A percentile compares a stretch with the other conserved stretches of the same genome.
Conservation (phyloP, 1,140 invertebrate species). For the Microplitis demolitor region DNA sequence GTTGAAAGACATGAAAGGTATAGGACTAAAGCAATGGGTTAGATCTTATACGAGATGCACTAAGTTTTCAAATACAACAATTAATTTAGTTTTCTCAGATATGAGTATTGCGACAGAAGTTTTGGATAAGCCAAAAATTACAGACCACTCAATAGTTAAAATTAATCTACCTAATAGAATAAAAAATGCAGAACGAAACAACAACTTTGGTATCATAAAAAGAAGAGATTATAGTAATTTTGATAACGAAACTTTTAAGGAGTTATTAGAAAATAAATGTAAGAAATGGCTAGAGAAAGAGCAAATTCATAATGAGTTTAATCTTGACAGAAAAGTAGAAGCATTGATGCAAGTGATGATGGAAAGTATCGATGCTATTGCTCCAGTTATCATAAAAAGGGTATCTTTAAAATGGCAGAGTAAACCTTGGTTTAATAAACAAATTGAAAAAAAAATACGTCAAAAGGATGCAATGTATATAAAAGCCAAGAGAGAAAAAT, state of each 20-base stretch:
- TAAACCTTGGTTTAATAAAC: constrained; percentile 5
- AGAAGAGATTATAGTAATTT: constrained; percentile 3
- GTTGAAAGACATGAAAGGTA: not conserved
- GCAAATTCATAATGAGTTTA: not conserved
- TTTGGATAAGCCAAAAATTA: constrained; percentile 15
- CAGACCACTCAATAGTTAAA: constrained; percentile 20
- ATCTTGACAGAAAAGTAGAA: not conserved
- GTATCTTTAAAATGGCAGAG: not conserved
- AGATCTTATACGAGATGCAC: constrained; percentile 6
- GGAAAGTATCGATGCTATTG: not conserved
- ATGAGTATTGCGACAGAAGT: not conserved
- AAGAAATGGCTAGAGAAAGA: not conserved
- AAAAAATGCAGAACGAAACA: not conserved
- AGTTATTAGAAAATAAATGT: not conserved
- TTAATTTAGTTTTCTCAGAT: constrained; percentile 17
- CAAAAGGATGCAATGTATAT: not conserved
- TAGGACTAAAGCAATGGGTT: constrained; percentile 14
- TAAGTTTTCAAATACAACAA: constrained; percentile 10
- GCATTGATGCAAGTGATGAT: not conserved
- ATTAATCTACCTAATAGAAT: not conserved
- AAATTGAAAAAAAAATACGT: not conserved
- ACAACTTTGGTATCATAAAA: not conserved
- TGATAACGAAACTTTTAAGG: not conserved
- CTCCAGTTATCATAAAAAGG: not conserved
- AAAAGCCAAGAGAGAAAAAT: not conserved